phyloP scores from a whole-genome alignment of 1,140 invertebrate species.

The Magallana angulata region DNA sequence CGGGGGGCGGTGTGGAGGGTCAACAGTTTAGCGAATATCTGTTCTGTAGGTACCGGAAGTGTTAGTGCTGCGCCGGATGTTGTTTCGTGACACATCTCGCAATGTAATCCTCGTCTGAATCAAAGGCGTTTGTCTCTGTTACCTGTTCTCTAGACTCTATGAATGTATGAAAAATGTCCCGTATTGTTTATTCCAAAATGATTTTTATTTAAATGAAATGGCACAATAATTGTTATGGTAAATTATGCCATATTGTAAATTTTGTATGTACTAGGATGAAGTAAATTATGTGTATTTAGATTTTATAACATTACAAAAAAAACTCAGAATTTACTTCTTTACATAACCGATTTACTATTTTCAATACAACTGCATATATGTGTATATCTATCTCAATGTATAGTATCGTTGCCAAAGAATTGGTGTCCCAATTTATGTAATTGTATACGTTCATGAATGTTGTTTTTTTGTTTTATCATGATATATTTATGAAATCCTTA shows the following conservation, averaged over 20 bases:
- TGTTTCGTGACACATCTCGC: not conserved
- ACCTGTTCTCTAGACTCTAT: too few relatives aligned
- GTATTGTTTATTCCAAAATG: too few relatives aligned
- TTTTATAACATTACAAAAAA: not conserved
- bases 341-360: too few relatives aligned
- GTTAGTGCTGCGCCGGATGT: not conserved
- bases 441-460: not conserved
- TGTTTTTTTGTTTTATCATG: conserved; percentile 21
- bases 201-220: too few relatives aligned
- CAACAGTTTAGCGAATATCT: conserved; percentile 96
- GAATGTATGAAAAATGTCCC: too few relatives aligned
- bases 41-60: conserved; percentile 79
- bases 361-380: too few relatives aligned
- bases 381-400: not conserved
- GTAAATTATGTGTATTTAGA: not conserved
- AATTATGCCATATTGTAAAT: not conserved
- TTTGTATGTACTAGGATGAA: not conserved
- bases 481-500: conserved; percentile 23
- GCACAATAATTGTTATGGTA: not conserved
- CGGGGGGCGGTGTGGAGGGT: conserved; percentile 92
- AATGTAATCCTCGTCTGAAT: not conserved
- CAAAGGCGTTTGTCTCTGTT: conserved; percentile 9
- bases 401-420: conserved; percentile 14
- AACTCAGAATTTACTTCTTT: not conserved
- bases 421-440: not conserved